Base-by-base conservation (phyloP, 2,888 invertebrate species). In the Nomada lathburiana region DNA sequence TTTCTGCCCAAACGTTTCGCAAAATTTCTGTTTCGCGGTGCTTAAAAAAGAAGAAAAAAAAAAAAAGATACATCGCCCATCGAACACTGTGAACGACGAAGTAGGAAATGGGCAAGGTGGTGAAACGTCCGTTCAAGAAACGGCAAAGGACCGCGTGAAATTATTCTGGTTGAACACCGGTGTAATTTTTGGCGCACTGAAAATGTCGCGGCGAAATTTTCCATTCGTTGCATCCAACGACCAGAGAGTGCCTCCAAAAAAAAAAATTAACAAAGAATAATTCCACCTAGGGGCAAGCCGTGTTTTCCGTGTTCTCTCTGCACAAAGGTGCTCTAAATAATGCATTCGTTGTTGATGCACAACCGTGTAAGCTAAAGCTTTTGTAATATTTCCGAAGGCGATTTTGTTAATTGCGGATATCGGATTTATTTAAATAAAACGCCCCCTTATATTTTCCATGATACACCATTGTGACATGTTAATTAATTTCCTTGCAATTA, bases 151-250 rank as follows among this genome's bases (percentile, higher is more conserved):
- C 67, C 69, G 52, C 63, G 67, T 68, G 53, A 69, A 76, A 76
- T 76, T 76, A 76, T 76, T 69, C 62, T 44, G 47, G 18, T 62
- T 76, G 69, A 53, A 60, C 55, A 44, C 52, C 62, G 13, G 53
- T 10, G 36, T n/a, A 23, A 52, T 42, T 42, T 68, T 68, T 68
- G 16, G 20, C n/a, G 20, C 53, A 4, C 53, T 53, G 67, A 36
- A 67, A 67, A 53, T 16, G 52, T 53, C 36, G 36, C 36, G 53
- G 67, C 53, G 53, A 23, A 53, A 68, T 55, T 53, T 36, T 42
- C 67, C 36, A 20, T 20, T 20, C 36, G 67, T 53, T 68, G 44
- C 23, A 55, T 55, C 42, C 55, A 16, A 0, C 42, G 13, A 1
- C 5, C 26, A 7, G 55, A 16, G 16, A 10, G 36, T 36, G 36